These are phyloP conservation scores for Pristionchus fissidentatus DNA, from an alignment of 2,888 invertebrate genomes.

Conservation along the genomic window DNA sequence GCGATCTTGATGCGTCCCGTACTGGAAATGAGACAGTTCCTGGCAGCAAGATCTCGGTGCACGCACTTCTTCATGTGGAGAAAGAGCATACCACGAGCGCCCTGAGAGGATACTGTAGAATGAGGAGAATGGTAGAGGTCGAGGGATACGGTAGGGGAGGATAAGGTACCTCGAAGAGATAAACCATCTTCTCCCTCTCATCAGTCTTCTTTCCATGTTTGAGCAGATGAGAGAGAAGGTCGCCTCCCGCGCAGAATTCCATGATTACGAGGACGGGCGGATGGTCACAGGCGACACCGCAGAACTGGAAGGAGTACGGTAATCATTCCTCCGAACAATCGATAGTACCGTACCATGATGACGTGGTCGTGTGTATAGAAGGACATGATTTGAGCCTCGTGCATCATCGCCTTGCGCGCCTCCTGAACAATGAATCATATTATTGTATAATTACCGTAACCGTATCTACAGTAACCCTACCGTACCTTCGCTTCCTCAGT, in stretches of 20 bases:
- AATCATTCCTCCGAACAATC: not conserved
- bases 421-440: not conserved
- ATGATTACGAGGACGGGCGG: constrained; percentile 92
- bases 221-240: constrained; percentile 56
- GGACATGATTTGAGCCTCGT: constrained; percentile 65
- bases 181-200: constrained; percentile 46
- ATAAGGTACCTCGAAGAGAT: constrained; percentile 24
- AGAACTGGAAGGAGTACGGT: not conserved
- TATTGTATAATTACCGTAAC: not conserved
- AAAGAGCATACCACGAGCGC: constrained; percentile 87
- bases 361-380: constrained; percentile 60
- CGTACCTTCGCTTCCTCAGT: not conserved
- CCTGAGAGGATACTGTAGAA: constrained; percentile 49
- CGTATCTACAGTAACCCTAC: not conserved
- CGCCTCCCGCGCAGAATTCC: constrained; percentile 85
- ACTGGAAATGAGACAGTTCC: constrained; percentile 83
- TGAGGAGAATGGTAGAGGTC: not conserved
- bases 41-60: constrained; percentile 87
- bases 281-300: constrained; percentile 30
- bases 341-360: constrained; percentile 50
- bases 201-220: constrained; percentile 48
- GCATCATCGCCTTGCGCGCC: constrained; percentile 57
- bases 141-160: not conserved
- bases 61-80: constrained; percentile 87
- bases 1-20: constrained; percentile 56